phyloP scores from a whole-genome alignment of 2,113 vertebrate species.

The Craseonycteris thonglongyai region DNA sequence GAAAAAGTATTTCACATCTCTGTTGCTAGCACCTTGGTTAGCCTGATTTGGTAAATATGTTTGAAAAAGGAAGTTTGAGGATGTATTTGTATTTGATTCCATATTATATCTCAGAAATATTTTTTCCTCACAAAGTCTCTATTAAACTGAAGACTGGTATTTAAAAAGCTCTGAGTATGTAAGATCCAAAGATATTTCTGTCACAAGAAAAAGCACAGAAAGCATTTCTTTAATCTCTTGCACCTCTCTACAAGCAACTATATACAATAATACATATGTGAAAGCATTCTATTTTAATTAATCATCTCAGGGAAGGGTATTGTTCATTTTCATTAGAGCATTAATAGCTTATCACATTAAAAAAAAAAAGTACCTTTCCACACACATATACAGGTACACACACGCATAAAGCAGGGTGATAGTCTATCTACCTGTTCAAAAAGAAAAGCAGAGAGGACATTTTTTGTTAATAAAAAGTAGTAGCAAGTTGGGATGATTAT shows the following conservation, averaged over 20 bases:
- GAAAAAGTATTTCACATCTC: neutral
- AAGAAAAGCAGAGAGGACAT: constrained; percentile 44
- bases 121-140: neutral
- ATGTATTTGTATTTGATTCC: neutral
- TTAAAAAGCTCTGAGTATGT: neutral
- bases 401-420: neutral
- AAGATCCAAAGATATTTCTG: neutral
- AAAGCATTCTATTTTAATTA: constrained; percentile 62
- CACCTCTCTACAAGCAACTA: constrained; percentile 26
- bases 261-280: constrained; percentile 21
- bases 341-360: constrained; percentile 54
- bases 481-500: neutral
- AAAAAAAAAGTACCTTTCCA: neutral
- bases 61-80: neutral
- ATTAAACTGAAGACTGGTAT: neutral
- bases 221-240: constrained; percentile 46
- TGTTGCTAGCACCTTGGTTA: neutral
- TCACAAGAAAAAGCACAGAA: constrained; percentile 29
- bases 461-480: constrained; percentile 30
- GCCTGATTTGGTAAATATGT: neutral
- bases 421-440: constrained; percentile 5
- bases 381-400: neutral
- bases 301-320: constrained; percentile 40
- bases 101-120: neutral
- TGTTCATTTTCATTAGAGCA: neutral